A percentile compares a stretch with the other conserved stretches of the same genome.
Evolutionary conservation across 2,888 invertebrate genomes (phyloP).

Genomic region (Ophioninae sp.): DNA sequence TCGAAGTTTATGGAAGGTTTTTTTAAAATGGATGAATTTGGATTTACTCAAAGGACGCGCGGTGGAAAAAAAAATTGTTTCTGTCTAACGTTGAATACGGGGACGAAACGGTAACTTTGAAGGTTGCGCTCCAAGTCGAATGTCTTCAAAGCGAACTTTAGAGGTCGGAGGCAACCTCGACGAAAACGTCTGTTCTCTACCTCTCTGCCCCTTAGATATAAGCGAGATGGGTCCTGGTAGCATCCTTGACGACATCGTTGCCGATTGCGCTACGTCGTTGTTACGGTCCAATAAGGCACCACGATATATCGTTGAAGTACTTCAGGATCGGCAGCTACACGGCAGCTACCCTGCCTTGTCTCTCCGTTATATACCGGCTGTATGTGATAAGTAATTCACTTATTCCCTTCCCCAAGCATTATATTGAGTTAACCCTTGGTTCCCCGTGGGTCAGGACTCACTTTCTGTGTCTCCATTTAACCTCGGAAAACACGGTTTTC

Average conservation of each 20-base stretch:
- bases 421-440: slow-evolving; percentile 81
- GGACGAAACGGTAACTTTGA: background rate
- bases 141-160: background rate
- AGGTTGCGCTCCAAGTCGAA: background rate
- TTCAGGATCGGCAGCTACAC: slow-evolving; percentile 65
- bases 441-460: slow-evolving; percentile 69
- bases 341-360: slow-evolving; percentile 79
- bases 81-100: background rate
- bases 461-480: slow-evolving; percentile 75
- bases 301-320: slow-evolving; percentile 18
- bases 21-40: background rate
- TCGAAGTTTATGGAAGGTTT: background rate
- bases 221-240: slow-evolving; percentile 34
- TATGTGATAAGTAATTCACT: slow-evolving; percentile 81
- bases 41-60: background rate
- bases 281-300: slow-evolving; percentile 50
- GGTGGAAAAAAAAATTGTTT: background rate
- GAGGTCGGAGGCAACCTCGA: slow-evolving; percentile 40
- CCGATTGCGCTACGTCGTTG: slow-evolving; percentile 34
- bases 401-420: slow-evolving; percentile 67
- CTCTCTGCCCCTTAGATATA: slow-evolving; percentile 35
- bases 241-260: slow-evolving; percentile 41
- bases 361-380: slow-evolving; percentile 75
- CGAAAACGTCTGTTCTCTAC: slow-evolving; percentile 59
- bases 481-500: slow-evolving; percentile 73